Evolutionary conservation across 1,140 invertebrate genomes (phyloP).

Genomic region (Trichonephila clavipes): DNA sequence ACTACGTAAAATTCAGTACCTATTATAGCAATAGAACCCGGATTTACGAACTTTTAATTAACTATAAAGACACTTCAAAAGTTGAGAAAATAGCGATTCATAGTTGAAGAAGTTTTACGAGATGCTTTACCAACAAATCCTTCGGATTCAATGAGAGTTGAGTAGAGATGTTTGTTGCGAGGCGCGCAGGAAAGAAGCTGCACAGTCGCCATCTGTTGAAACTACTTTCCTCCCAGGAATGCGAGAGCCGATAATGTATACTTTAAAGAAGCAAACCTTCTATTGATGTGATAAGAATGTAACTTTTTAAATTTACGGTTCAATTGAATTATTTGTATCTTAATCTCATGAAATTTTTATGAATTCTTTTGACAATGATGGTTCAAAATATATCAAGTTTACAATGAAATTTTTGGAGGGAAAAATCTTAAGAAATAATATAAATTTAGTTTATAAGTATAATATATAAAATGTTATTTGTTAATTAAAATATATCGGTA

Average conservation of each 20-base stretch:
- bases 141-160: not conserved
- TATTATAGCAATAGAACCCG: not conserved
- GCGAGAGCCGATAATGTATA: not conserved
- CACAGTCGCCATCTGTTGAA: conserved; percentile 29
- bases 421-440: no score
- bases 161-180: not conserved
- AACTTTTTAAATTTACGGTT: not conserved
- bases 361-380: no score
- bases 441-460: no score
- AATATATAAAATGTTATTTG: no score
- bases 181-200: not conserved
- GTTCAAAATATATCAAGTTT: no score
- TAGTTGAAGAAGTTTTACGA: not conserved
- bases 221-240: not conserved
- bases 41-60: not conserved
- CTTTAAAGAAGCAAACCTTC: not conserved
- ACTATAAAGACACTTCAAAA: not conserved
- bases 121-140: not conserved
- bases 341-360: no score
- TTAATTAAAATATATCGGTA: no score
- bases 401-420: no score
- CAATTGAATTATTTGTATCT: not conserved
- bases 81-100: not conserved
- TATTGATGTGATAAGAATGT: not conserved
- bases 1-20: not conserved